Percentiles rank a stretch among this genome's conserved stretches.
Evolutionary conservation across 1,140 invertebrate species (phyloP).

Genomic region (Euglossa dilemma): DNA sequence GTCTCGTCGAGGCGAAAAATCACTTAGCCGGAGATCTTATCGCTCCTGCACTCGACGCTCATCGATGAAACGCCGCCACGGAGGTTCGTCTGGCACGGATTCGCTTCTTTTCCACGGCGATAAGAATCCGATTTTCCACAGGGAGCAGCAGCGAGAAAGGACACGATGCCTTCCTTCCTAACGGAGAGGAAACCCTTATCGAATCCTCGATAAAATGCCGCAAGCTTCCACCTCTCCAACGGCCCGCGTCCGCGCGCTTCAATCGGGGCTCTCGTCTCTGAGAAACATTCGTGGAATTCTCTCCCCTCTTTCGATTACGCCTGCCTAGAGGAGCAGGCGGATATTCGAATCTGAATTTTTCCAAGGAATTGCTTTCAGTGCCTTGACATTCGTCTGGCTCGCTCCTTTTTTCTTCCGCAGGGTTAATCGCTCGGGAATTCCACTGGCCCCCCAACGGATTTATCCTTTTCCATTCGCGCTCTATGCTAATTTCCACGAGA

Average conservation of each 20-base stretch:
- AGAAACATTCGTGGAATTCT: conserved; percentile 41
- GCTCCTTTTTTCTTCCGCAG: no score
- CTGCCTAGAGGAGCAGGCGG: background rate
- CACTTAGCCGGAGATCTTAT: conserved; percentile 68
- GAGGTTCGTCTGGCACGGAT: conserved; percentile 36
- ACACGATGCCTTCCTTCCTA: conserved; percentile 48
- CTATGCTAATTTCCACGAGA: no score
- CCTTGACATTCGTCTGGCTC: no score
- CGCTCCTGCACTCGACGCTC: conserved; percentile 47
- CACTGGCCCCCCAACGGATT: no score
- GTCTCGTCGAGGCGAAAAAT: conserved; percentile 64
- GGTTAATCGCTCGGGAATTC: no score
- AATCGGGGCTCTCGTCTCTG: conserved; percentile 53
- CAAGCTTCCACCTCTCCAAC: conserved; percentile 37
- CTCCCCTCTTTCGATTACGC: conserved; percentile 29
- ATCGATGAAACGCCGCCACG: conserved; percentile 46
- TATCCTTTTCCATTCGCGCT: no score
- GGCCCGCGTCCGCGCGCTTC: conserved; percentile 16
- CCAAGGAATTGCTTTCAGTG: no score
- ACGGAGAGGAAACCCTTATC: conserved; percentile 54
- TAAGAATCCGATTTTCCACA: conserved; percentile 67
- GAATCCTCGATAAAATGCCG: conserved; percentile 60
- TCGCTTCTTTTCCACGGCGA: conserved; percentile 52
- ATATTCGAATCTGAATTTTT: conserved; percentile 14
- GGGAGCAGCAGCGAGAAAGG: conserved; percentile 45